Base-by-base conservation (phyloP, 2,888 invertebrate genomes). In the Marasmarcha lunaedactyla region DNA sequence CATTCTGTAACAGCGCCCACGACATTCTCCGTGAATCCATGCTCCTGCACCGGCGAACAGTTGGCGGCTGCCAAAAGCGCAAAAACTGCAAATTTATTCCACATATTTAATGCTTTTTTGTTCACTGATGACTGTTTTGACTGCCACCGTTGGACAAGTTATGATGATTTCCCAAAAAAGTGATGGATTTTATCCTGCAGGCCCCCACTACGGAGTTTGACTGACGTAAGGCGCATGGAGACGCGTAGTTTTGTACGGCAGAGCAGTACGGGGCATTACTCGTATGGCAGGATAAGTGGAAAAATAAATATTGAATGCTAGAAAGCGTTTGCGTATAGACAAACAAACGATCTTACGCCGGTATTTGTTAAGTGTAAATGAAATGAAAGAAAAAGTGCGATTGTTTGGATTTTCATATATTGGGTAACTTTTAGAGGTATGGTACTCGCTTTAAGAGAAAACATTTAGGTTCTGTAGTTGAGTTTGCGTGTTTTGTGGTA, bases 371-470 rank as follows among this genome's bases (percentile, higher is more conserved):
- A 56, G 70, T 72, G 74, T 52, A 76, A 78, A 81, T 73, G 70
- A 71, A 71, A 73, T 59, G 79, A 79, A 76, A 81, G 81, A 81
- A 83, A 83, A 78, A 83, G 83, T 81, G 71, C 55, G 70, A 71
- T 67, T 79, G 65, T 79, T 79, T 78, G 76, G 66, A 64, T 74
- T 76, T 78, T 71, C 70, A 57, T 71, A 61, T 51, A 52, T 45
- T 55, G 20, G 7, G 20, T 20, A 20, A 20, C 20, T 20, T 59
- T 58, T 50, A 57, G 55, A 51, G n/a, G n/a, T n/a, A n/a, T n/a
- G n/a, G 20, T 20, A 20, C 20, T 3, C 52, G 50, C 34, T 42
- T 41, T 46, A 48, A 51, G 64, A 67, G 63, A 63, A 64, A 69
- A 20, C 7, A 20, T 20, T 20, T 20, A 20, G 20, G 20, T 62